These are phyloP conservation scores for Drosophila punjabiensis DNA, from an alignment of 1,140 invertebrate species.

Conservation along the genomic window DNA sequence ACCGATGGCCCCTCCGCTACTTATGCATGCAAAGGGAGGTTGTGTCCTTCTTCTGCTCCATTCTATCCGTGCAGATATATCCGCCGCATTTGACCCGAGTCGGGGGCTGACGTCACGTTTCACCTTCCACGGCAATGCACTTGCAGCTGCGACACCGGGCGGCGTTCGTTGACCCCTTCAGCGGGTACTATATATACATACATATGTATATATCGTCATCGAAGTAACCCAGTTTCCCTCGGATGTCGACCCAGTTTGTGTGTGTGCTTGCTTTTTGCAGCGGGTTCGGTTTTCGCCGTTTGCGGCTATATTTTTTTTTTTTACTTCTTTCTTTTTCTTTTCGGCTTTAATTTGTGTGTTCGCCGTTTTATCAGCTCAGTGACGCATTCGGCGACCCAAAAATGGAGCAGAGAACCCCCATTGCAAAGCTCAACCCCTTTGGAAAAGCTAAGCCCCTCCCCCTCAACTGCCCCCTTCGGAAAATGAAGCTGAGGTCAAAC, in stretches of 20 bases:
- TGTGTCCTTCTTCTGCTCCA: slow-evolving; percentile 5
- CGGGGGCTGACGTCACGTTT: slow-evolving; percentile 72
- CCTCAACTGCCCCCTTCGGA: background rate
- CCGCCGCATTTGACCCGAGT: slow-evolving; percentile 36
- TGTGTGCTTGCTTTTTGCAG: slow-evolving; percentile 45
- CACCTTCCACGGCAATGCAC: slow-evolving; percentile 78
- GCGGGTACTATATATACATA: slow-evolving; percentile 16
- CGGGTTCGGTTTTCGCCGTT: slow-evolving; percentile 62
- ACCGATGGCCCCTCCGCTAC: slow-evolving; percentile 9
- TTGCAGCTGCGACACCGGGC: slow-evolving; percentile 38
- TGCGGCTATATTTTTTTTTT: slow-evolving; percentile 6
- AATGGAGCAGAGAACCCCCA: slow-evolving; percentile 32
- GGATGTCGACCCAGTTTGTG: slow-evolving; percentile 46
- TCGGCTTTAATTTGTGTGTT: slow-evolving; percentile 39
- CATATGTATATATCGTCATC: slow-evolving; percentile 20
- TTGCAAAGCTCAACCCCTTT: background rate
- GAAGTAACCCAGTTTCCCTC: slow-evolving; percentile 73
- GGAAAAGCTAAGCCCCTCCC: background rate
- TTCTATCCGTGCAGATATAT: slow-evolving; percentile 5
- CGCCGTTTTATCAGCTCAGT: slow-evolving; percentile 50
- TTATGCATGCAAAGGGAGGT: slow-evolving; percentile 25
- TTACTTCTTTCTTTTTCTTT: slow-evolving; percentile 12
- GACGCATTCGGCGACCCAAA: slow-evolving; percentile 73
- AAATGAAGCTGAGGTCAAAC: slow-evolving; percentile 43
- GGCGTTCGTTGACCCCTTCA: slow-evolving; percentile 64